Evolutionary conservation across 2,888 invertebrate species (phyloP).

Genomic region (Hipparchia semele): DNA sequence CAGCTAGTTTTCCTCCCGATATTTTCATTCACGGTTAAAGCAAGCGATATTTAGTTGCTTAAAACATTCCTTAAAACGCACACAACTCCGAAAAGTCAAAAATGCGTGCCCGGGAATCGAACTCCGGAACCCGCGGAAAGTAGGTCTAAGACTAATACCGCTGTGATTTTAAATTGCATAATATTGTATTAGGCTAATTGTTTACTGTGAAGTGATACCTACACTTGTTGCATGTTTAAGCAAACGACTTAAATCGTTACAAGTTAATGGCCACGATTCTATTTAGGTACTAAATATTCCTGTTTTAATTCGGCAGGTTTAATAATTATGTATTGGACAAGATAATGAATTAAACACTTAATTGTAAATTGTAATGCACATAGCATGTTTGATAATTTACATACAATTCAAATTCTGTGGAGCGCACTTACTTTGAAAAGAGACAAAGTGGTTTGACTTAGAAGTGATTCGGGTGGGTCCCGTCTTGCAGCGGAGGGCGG

Average conservation of each 20-base stretch:
- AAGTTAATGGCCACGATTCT: slow-evolving; percentile 23
- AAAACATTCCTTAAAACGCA: no score
- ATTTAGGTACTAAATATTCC: slow-evolving; percentile 24
- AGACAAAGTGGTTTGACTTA: slow-evolving; percentile 66
- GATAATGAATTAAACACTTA: slow-evolving; percentile 13
- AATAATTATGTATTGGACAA: slow-evolving; percentile 15
- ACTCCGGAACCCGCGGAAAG: no score
- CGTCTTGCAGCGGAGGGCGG: slow-evolving; percentile 61
- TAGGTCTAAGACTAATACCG: no score
- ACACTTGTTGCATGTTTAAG: slow-evolving; percentile 30
- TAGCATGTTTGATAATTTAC: slow-evolving; percentile 9
- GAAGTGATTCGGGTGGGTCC: slow-evolving; percentile 55
- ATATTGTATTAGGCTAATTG: slow-evolving; percentile 30
- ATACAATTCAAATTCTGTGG: slow-evolving; percentile 16
- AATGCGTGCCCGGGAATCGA: no score
- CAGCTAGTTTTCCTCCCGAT: no score
- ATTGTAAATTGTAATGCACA: slow-evolving; percentile 4
- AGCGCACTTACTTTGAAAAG: slow-evolving; percentile 74
- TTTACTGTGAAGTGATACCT: slow-evolving; percentile 24
- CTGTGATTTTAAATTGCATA: slow-evolving; percentile 13
- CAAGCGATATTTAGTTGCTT: no score
- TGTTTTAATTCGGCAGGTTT: slow-evolving; percentile 8
- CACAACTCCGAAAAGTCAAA: no score
- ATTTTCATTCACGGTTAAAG: no score
- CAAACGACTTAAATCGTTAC: slow-evolving; percentile 23